A percentile compares a stretch with the other conserved stretches of the same genome.
These are phyloP conservation scores for Orthosia incerta DNA, from an alignment of 2,888 invertebrate species.

Conservation along the genomic window DNA sequence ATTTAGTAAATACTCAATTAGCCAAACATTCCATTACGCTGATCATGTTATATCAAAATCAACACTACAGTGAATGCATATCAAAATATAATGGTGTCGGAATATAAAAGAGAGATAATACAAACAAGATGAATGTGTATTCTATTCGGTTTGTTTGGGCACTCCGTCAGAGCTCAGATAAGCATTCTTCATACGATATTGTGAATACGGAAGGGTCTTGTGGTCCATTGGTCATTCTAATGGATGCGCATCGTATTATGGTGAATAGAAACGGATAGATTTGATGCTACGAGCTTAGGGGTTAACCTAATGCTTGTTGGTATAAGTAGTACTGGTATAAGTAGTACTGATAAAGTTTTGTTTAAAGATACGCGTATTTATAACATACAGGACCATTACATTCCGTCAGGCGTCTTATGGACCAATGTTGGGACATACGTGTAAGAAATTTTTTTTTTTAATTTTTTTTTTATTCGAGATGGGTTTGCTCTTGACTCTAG, in stretches of 20 bases:
- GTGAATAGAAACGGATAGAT: constrained; percentile 11
- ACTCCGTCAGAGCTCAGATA: constrained; percentile 26
- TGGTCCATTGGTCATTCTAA: constrained; percentile 45
- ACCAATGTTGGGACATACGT: too few species aligned
- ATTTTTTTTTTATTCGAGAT: too few species aligned
- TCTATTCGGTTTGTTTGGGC: constrained; percentile 15
- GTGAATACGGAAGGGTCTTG: constrained; percentile 41
- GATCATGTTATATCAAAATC: constrained; percentile 7
- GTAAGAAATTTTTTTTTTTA: too few species aligned
- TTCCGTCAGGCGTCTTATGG: too few species aligned
- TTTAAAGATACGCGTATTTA: too few species aligned
- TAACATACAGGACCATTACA: too few species aligned
- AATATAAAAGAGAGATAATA: constrained; percentile 25
- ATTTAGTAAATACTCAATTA: not conserved
- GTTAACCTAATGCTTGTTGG: not conserved
- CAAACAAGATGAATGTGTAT: constrained; percentile 30
- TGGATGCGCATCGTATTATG: constrained; percentile 41
- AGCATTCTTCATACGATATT: constrained; percentile 36
- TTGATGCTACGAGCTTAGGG: not conserved
- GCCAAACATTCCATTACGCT: not conserved
- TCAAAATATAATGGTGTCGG: constrained; percentile 23
- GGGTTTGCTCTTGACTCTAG: too few species aligned
- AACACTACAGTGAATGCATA: not conserved
- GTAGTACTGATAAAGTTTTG: not conserved
- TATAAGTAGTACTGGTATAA: not conserved